Evolutionary conservation across 2,797 vertebrate species (phyloP), one percentile per base, ranked within the genome.

Genomic region (Cephalopachus bancanus): DNA sequence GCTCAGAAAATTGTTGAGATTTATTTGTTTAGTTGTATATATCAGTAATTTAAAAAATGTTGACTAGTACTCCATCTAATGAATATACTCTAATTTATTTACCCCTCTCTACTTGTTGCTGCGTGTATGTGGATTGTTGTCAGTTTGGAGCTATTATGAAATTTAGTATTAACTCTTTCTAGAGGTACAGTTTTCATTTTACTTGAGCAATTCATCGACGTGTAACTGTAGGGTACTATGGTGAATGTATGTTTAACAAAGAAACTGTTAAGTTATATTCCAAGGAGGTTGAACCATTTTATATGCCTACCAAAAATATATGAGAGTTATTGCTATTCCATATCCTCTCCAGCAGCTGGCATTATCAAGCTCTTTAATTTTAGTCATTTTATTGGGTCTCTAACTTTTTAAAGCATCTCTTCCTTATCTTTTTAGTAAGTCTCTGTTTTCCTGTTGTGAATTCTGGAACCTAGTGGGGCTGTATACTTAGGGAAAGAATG

Each of bases 151-250:
- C 37, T 75, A 37, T 60, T 65, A 76, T 8, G 30, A 57, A 72
- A 51, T 62, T 76, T 62, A 76, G 10, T 53, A 2, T 26, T 24
- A 81, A 28, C 10, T 89, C 30, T 85, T 79, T 60, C 28, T 79
- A 51, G 28, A 74, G 24, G 59, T 1, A 78, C 1, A 19, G 17
- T 62, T 90, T 86, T 86, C 72, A 86, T 91, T 74, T 89, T 79
- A 90, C 59, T 74, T 93, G 17, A 81, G 28, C 60, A 60, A 83
- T 75, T 95, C 51, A 33, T 26, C 11, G 53, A 90, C 90, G 33
- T 74, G 33, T 10, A 26, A 26, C 26, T 44, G 19, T 4, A 79
- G 51, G 33, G 22, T 67, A 33, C 53, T 67, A 74, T 53, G 28
- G 3, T 72, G 74, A 69, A 28, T 62, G 7, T 69, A 55, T 53